Percentiles rank a stretch among this genome's conserved stretches.
phyloP scores from a whole-genome alignment of 2,888 invertebrate genomes.

The Tetheella fluctuosa region DNA sequence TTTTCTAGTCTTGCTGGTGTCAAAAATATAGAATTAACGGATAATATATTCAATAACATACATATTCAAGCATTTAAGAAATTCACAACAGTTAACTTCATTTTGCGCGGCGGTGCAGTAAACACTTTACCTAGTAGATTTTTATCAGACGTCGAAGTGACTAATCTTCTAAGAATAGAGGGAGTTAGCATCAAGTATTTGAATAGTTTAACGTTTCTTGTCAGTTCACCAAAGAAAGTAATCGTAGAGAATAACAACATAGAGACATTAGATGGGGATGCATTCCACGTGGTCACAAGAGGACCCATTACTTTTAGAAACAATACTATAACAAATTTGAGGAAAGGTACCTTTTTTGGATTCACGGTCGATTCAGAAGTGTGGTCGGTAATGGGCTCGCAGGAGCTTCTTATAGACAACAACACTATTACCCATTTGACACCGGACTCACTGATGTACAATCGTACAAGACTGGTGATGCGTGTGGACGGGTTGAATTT shows the following conservation, averaged over 20 bases:
- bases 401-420: constrained; percentile 85
- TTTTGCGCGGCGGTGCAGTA: constrained; percentile 85
- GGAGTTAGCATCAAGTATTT: constrained; percentile 86
- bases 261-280: constrained; percentile 85
- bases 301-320: constrained; percentile 87
- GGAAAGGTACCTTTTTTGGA: constrained; percentile 86
- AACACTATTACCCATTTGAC: constrained; percentile 84
- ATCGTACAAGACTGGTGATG: constrained; percentile 80
- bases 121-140: constrained; percentile 87
- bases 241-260: constrained; percentile 85
- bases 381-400: constrained; percentile 66
- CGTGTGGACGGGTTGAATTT: constrained; percentile 85
- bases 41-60: constrained; percentile 85
- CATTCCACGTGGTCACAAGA: constrained; percentile 84
- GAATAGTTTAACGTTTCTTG: constrained; percentile 88
- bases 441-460: constrained; percentile 84
- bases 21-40: constrained; percentile 85
- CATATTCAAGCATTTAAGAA: constrained; percentile 91
- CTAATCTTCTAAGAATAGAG: constrained; percentile 86
- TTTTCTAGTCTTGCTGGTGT: constrained; percentile 89
- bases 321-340: constrained; percentile 84
- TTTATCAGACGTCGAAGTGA: constrained; percentile 89
- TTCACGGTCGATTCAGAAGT: constrained; percentile 80
- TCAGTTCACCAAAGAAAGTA: constrained; percentile 85
- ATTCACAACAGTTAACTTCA: constrained; percentile 87